These are phyloP conservation scores for Cotesia glomerata DNA, from an alignment of 1,140 invertebrate species.

Conservation along the genomic window DNA sequence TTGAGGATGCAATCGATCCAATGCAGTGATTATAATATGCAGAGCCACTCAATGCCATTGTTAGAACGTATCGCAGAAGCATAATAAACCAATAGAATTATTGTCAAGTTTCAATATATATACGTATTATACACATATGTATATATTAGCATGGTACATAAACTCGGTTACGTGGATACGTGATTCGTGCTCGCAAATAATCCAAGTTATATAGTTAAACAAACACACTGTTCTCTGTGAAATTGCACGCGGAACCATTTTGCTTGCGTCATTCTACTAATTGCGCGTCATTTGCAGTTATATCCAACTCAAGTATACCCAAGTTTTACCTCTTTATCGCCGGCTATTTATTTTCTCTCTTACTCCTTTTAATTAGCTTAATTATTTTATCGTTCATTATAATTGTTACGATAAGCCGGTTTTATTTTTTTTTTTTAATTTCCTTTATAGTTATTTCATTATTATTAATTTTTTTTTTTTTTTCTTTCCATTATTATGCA, in stretches of 20 bases:
- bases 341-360: neutral
- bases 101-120: neutral
- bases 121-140: neutral
- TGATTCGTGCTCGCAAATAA: neutral
- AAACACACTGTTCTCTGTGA: neutral
- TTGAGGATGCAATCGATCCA: neutral
- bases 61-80: constrained; percentile 10
- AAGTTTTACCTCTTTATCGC: constrained; percentile 20
- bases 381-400: constrained; percentile 15
- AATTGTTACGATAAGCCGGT: neutral
- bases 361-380: constrained; percentile 12
- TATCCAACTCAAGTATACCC: neutral
- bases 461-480: no score
- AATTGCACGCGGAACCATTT: constrained; percentile 13
- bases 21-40: constrained; percentile 14
- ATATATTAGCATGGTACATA: neutral
- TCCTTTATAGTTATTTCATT: neutral
- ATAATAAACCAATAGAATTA: constrained; percentile 17
- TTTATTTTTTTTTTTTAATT: constrained; percentile 5
- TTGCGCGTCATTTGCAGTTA: constrained; percentile 16
- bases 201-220: neutral
- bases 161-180: neutral
- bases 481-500: no score
- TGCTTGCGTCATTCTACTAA: constrained; percentile 16
- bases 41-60: constrained; percentile 16